A percentile compares a stretch with the other conserved stretches of the same genome.
Conservation (phyloP, 2,888 invertebrate genomes). For the Asteroscopus sphinx region DNA sequence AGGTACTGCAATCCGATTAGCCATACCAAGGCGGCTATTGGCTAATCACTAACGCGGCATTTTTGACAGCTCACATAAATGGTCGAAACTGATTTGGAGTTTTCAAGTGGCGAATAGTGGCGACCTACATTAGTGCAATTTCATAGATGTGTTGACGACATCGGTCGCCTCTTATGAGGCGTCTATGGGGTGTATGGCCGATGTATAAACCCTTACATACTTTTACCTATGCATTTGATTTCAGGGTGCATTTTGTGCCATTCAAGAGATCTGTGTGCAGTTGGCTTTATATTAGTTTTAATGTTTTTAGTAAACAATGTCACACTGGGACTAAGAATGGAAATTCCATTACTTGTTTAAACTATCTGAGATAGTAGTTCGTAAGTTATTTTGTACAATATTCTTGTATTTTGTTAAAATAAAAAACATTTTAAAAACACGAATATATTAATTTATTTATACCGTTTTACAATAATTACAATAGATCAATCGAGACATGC, state of each 20-base stretch:
- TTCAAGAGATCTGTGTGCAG: conserved; percentile 67
- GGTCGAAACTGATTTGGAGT: too few species aligned
- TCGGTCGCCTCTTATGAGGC: too few species aligned
- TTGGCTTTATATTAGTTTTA: conserved; percentile 51
- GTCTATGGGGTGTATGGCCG: too few species aligned
- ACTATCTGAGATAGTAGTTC: conserved; percentile 69
- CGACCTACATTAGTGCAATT: too few species aligned
- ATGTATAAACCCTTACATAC: conserved; percentile 14
- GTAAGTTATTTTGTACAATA: conserved; percentile 70
- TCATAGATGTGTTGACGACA: too few species aligned
- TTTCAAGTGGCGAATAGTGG: too few species aligned
- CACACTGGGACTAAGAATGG: conserved; percentile 37
- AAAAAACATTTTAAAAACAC: conserved; percentile 50
- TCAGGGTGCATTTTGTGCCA: conserved; percentile 68
- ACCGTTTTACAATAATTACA: conserved; percentile 17
- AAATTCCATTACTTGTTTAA: conserved; percentile 39
- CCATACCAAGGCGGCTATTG: too few species aligned
- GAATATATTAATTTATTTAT: conserved; percentile 56
- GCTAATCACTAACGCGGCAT: too few species aligned
- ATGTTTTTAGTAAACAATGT: conserved; percentile 24
- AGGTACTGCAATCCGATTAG: too few species aligned
- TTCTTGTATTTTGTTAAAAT: conserved; percentile 67
- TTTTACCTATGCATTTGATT: conserved; percentile 47
- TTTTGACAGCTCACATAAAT: too few species aligned
- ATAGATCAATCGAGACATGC: conserved; percentile 14